phyloP scores from a whole-genome alignment of 2,797 vertebrate species.

The Acropternis orthonyx region DNA sequence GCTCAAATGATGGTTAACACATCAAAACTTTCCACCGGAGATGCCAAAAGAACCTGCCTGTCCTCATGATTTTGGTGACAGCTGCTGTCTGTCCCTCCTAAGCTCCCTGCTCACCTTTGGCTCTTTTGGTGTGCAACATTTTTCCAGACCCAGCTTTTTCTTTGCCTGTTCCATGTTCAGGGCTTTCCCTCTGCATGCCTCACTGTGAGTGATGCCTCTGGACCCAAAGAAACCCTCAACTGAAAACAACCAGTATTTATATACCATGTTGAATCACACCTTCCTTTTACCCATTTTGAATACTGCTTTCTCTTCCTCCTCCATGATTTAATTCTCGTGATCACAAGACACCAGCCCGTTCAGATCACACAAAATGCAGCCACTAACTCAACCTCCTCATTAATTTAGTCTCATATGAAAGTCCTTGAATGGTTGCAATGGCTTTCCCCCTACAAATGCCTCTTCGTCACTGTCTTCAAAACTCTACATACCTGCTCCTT shows the following conservation, averaged over 20 bases:
- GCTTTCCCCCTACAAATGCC: background rate
- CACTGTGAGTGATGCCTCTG: background rate
- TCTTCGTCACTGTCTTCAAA: background rate
- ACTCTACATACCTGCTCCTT: background rate
- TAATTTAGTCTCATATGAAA: background rate
- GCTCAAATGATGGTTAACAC: background rate
- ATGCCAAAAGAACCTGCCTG: background rate
- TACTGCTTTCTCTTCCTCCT: background rate
- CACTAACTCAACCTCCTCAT: background rate
- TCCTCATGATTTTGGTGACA: background rate
- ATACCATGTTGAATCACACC: background rate
- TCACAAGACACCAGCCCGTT: background rate
- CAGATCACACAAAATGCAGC: background rate
- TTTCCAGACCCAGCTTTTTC: background rate
- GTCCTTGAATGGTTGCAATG: background rate
- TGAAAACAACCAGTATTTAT: background rate
- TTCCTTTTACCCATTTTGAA: background rate
- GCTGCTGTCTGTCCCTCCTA: background rate
- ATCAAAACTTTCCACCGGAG: background rate
- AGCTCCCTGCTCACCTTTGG: fast-evolving
- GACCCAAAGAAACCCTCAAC: background rate
- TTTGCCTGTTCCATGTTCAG: background rate
- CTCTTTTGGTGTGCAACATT: background rate
- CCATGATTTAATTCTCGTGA: background rate
- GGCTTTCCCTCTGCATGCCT: background rate